Conservation (phyloP, 2,113 vertebrate species). For the Ifrita kowaldi region DNA sequence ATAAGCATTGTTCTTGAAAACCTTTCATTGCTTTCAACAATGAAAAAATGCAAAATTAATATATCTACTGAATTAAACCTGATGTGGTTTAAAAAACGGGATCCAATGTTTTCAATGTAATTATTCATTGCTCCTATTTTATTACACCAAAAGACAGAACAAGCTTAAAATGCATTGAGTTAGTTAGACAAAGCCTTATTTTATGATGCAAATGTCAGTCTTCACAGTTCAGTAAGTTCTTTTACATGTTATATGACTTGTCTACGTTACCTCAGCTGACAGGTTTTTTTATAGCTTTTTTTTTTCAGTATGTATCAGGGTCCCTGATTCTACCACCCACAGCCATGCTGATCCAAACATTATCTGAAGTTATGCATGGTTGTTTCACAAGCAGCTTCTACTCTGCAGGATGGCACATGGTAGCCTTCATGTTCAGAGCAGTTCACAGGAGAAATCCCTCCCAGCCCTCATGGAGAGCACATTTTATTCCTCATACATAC, state of each 20-base stretch:
- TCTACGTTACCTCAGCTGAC: neutral
- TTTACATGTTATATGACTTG: conserved; percentile 4
- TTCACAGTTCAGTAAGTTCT: conserved; percentile 49
- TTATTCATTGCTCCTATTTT: conserved; percentile 29
- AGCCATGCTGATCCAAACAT: neutral
- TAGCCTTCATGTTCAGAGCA: neutral
- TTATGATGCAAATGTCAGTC: conserved; percentile 61
- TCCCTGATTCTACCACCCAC: neutral
- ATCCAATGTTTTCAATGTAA: conserved; percentile 40
- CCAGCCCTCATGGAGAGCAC: neutral
- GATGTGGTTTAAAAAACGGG: conserved; percentile 28
- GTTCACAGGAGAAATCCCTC: neutral
- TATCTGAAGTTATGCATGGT: neutral
- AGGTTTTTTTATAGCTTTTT: neutral
- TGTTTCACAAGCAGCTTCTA: neutral
- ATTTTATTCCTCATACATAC: neutral
- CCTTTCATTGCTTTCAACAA: conserved; percentile 6
- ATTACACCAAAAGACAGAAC: conserved; percentile 45
- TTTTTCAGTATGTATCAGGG: neutral
- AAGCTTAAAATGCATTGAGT: conserved; percentile 57
- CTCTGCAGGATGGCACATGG: neutral
- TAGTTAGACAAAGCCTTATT: conserved; percentile 62
- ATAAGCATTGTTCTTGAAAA: neutral
- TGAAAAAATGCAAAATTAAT: conserved; percentile 50
- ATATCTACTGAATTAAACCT: conserved; percentile 54